A percentile compares a stretch with the other conserved stretches of the same genome.
phyloP scores from a whole-genome alignment of 2,797 vertebrate species.

The Pterois miles region DNA sequence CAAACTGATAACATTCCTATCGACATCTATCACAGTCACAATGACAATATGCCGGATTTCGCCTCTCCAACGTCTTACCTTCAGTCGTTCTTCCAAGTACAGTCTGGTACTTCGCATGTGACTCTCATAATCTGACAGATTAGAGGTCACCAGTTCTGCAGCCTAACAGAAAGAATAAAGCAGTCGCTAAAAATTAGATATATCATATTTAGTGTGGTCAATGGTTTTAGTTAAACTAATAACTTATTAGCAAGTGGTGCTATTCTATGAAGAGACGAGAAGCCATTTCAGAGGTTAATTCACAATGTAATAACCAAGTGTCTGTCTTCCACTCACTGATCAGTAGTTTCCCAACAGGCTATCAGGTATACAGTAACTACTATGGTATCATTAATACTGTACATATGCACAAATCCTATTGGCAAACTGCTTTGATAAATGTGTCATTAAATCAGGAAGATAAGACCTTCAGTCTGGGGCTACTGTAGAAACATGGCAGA shows the following conservation, averaged over 20 bases:
- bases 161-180: conserved; percentile 80
- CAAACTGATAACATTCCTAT: not conserved
- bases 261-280: no score
- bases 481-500: no score
- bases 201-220: not conserved
- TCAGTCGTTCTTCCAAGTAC: conserved; percentile 90
- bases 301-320: not conserved
- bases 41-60: no score
- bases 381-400: no score
- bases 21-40: not conserved
- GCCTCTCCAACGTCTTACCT: conserved; percentile 76
- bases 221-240: not conserved
- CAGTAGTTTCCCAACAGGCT: no score
- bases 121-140: conserved; percentile 85
- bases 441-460: not conserved
- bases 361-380: no score
- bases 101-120: conserved; percentile 86
- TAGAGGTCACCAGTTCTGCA: conserved; percentile 89
- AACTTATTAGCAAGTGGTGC: not conserved
- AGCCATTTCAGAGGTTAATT: no score
- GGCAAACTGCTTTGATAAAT: not conserved
- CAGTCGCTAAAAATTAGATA: not conserved
- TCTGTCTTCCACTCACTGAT: not conserved
- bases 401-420: not conserved
- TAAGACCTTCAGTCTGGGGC: not conserved